These are phyloP conservation scores for Euura lappo DNA, from an alignment of 1,140 invertebrate genomes.

Conservation along the genomic window DNA sequence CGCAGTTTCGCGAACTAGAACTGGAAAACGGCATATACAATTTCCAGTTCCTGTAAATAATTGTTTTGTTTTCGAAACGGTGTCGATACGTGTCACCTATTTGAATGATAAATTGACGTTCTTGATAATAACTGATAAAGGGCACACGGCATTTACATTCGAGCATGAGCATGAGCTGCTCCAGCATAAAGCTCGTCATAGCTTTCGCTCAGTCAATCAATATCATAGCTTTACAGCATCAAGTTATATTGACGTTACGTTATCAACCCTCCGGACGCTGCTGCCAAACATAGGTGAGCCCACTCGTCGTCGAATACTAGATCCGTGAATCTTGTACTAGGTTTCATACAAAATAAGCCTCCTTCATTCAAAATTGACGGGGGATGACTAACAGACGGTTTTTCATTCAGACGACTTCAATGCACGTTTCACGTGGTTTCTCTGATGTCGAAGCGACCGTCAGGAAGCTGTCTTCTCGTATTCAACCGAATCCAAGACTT, in stretches of 20 bases:
- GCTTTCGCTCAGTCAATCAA: neutral
- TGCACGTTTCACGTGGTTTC: neutral
- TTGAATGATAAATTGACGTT: neutral
- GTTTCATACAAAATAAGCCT: too few species aligned
- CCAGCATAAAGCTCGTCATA: neutral
- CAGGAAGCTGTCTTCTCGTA: neutral
- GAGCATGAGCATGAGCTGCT: neutral
- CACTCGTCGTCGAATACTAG: too few species aligned
- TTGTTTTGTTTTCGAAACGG: neutral
- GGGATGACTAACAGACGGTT: too few species aligned
- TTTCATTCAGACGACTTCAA: too few species aligned
- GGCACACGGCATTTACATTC: neutral
- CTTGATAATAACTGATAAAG: neutral
- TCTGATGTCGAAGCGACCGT: neutral
- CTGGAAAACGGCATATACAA: too few species aligned
- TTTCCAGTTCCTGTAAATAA: neutral
- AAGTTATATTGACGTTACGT: too few species aligned
- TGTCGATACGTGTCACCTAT: neutral
- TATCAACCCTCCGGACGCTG: too few species aligned
- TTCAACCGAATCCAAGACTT: neutral
- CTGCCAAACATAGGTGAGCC: too few species aligned
- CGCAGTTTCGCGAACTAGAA: too few species aligned
- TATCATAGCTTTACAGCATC: neutral
- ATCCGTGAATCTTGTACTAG: too few species aligned
- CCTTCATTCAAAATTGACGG: too few species aligned